phyloP scores from a whole-genome alignment of 1,140 invertebrate species.

The Drosophila albomicans region DNA sequence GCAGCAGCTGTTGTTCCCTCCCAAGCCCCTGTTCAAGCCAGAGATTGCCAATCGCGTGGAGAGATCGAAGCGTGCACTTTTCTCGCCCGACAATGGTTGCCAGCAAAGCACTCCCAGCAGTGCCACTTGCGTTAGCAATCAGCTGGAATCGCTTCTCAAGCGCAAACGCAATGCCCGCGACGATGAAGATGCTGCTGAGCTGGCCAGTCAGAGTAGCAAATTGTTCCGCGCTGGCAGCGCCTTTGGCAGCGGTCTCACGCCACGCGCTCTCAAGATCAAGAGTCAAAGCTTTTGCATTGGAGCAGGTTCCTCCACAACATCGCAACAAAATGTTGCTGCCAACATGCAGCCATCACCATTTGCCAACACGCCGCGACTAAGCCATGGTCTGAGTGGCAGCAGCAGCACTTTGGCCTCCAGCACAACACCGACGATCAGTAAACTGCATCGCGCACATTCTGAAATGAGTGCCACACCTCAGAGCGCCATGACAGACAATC shows the following conservation, averaged over 20 bases:
- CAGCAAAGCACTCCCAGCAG: conserved; percentile 18
- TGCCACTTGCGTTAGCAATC: conserved; percentile 53
- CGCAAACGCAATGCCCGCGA: conserved; percentile 71
- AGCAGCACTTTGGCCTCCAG: conserved; percentile 43
- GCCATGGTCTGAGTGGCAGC: conserved; percentile 54
- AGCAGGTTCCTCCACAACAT: conserved; percentile 76
- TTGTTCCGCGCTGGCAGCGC: conserved; percentile 58
- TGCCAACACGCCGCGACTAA: conserved; percentile 31
- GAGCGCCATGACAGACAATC: conserved; percentile 76
- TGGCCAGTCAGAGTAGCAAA: conserved; percentile 76
- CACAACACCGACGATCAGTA: conserved; percentile 42
- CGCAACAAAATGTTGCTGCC: conserved; percentile 11
- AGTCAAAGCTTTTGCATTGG: conserved; percentile 84
- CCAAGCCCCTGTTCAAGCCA: conserved; percentile 71
- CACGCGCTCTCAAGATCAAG: conserved; percentile 80
- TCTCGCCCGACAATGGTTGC: conserved; percentile 75
- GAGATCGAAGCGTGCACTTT: conserved; percentile 86
- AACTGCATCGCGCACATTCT: conserved; percentile 70
- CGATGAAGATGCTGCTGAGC: conserved; percentile 66
- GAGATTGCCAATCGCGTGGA: conserved; percentile 82
- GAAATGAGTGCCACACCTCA: conserved; percentile 66
- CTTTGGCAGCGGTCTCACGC: conserved; percentile 64
- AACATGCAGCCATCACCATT: conserved; percentile 7
- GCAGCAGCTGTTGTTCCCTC: conserved; percentile 61
- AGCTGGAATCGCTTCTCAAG: conserved; percentile 71